Evolutionary conservation across 1,140 invertebrate genomes (phyloP), one percentile per base, ranked within the genome.

Genomic region (Cydia splendana): DNA sequence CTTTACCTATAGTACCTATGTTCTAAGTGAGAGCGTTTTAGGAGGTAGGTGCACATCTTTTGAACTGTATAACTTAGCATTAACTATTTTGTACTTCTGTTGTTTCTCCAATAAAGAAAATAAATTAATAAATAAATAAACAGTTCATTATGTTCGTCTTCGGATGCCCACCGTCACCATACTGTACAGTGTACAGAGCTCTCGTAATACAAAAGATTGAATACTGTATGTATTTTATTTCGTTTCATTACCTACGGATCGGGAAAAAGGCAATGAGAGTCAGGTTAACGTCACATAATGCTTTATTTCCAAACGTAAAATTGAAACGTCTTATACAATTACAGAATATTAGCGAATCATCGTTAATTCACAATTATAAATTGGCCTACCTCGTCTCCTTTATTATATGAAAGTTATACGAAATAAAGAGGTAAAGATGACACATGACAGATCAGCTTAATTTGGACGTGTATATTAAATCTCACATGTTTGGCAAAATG

Each of bases 401-500:
- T 51, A 4, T 51, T 4, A 51, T 51, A 15, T 15, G 3, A 15
- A 51, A 51, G 12, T 13, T 51, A 51, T 4, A 15, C 15, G 12
- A 2, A 51, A 51, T 53, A 1, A 53, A 18, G n/a, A 18, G 12
- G 6, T 53, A 53, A n/a, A 0, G 4, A 6, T 53, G 51, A n/a
- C 5, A 53, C 4, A 53, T 6, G 51, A 53, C n/a, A 2, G 51
- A n/a, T 18, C 51, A 53, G 6, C 51, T 53, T n/a, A 18, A 53
- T 18, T 53, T 53, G 51, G 51, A 53, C 51, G n/a, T 18, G 13
- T 18, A 18, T n/a, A 62, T 24, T 24, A 20, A 57, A 18, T 20
- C 57, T 62, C 57, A 62, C 57, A 20, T 62, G 57, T 62, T 62
- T 62, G 57, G 57, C 57, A 62, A 62, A 62, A n/a, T 62, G 57